phyloP scores from a whole-genome alignment of 2,113 vertebrate genomes.

The Microcebus ravelobensis region DNA sequence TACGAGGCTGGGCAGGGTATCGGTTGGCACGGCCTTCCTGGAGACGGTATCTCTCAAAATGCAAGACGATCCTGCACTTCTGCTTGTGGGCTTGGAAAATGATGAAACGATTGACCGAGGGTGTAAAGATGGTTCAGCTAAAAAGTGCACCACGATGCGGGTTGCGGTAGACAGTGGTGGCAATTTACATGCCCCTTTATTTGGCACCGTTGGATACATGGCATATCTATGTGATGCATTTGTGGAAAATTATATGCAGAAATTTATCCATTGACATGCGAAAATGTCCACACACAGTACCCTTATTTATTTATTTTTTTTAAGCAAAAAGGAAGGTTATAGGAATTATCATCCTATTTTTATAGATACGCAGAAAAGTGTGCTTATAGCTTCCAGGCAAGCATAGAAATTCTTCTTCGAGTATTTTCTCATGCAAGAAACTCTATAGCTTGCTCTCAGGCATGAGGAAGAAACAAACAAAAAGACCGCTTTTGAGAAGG shows the following conservation, averaged over 20 bases:
- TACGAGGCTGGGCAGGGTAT: not conserved
- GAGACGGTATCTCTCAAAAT: not conserved
- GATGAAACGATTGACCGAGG: not conserved
- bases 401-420: not conserved
- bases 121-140: not conserved
- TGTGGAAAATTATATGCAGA: not conserved
- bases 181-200: not conserved
- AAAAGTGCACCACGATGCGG: not conserved
- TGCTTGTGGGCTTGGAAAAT: not conserved
- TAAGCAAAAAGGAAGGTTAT: not conserved
- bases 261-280: not conserved
- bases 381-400: not conserved
- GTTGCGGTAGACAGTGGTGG: rapidly evolving
- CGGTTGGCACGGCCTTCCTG: not conserved
- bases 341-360: not conserved
- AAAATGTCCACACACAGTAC: not conserved
- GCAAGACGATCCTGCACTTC: not conserved
- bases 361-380: not conserved
- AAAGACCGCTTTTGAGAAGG: not conserved
- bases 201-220: not conserved
- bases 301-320: not conserved
- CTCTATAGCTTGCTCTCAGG: not conserved
- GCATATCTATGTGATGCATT: not conserved
- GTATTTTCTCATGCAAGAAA: not conserved
- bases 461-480: not conserved